A percentile compares a stretch with the other conserved stretches of the same genome.
Evolutionary conservation across 2,888 invertebrate genomes (phyloP).

Genomic region (Agelastica alni): DNA sequence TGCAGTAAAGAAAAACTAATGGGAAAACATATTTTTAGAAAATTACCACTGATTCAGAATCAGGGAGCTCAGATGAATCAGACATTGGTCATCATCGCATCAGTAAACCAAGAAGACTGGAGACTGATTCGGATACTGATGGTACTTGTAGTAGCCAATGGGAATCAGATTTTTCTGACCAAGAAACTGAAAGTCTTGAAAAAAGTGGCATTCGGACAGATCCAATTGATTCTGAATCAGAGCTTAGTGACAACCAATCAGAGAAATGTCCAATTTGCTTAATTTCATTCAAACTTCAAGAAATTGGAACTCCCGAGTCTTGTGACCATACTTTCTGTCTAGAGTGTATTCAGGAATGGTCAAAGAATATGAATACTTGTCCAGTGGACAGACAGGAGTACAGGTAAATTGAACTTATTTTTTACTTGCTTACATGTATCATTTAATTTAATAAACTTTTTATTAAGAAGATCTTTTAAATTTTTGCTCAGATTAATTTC

Average conservation of each 20-base stretch:
- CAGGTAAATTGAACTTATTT: too few relatives aligned
- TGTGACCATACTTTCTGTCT: conserved; percentile 92
- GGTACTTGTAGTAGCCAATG: conserved; percentile 40
- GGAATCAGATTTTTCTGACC: conserved; percentile 42
- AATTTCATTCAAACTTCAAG: conserved; percentile 67
- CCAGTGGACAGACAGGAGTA: conserved; percentile 84
- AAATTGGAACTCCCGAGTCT: conserved; percentile 81
- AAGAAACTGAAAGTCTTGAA: conserved; percentile 19
- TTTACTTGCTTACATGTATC: too few relatives aligned
- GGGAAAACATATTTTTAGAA: conserved; percentile 59
- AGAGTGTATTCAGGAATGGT: conserved; percentile 90
- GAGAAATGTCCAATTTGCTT: conserved; percentile 93
- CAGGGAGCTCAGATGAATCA: conserved; percentile 40
- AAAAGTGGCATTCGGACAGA: not conserved
- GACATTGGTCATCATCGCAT: conserved; percentile 32
- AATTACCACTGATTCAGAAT: conserved; percentile 59
- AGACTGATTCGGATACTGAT: conserved; percentile 39
- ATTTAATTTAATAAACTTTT: too few relatives aligned
- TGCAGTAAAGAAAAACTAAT: too few relatives aligned
- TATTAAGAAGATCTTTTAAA: too few relatives aligned
- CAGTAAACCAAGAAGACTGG: conserved; percentile 36
- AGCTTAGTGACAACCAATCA: conserved; percentile 59
- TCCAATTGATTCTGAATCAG: conserved; percentile 40
- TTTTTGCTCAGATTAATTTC: too few relatives aligned
- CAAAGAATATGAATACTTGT: conserved; percentile 94